Evolutionary conservation across 1,140 invertebrate species (phyloP).

Genomic region (silkworm (Bombyx mori)): DNA sequence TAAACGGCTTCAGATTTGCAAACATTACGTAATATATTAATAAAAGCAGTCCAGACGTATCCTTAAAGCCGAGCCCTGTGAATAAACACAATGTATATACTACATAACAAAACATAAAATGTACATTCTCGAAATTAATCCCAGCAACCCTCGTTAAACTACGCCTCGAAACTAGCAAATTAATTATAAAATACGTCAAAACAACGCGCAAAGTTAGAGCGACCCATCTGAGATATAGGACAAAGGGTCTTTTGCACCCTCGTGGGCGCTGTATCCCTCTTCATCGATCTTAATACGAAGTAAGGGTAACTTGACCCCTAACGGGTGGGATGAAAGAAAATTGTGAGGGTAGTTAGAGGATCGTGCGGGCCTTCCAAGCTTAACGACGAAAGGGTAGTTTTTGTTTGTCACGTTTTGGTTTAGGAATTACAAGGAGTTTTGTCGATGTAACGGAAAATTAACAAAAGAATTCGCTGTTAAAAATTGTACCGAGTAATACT

Average conservation of each 20-base stretch:
- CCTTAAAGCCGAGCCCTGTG: too few relatives aligned
- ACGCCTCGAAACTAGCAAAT: slow-evolving; percentile 64
- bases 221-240: slow-evolving; percentile 57
- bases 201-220: slow-evolving; percentile 54
- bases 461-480: too few relatives aligned
- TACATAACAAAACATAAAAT: too few relatives aligned
- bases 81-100: too few relatives aligned
- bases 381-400: slow-evolving; percentile 42
- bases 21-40: too few relatives aligned
- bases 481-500: too few relatives aligned
- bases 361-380: slow-evolving; percentile 4
- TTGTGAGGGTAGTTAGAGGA: slow-evolving; percentile 41
- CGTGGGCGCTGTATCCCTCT: slow-evolving; percentile 49
- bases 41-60: too few relatives aligned
- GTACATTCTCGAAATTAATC: slow-evolving; percentile 34
- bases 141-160: slow-evolving; percentile 55
- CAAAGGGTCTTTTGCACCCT: slow-evolving; percentile 44
- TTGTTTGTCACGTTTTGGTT: slow-evolving; percentile 39
- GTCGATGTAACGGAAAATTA: background rate
- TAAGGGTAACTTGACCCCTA: slow-evolving; percentile 56
- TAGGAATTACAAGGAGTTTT: slow-evolving; percentile 1
- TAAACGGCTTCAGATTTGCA: too few relatives aligned
- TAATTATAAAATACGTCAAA: slow-evolving; percentile 69
- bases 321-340: slow-evolving; percentile 53
- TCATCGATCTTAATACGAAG: slow-evolving; percentile 54